These are phyloP conservation scores for Rhodeus uyekii DNA, from an alignment of 2,797 vertebrate genomes.

Conservation along the genomic window DNA sequence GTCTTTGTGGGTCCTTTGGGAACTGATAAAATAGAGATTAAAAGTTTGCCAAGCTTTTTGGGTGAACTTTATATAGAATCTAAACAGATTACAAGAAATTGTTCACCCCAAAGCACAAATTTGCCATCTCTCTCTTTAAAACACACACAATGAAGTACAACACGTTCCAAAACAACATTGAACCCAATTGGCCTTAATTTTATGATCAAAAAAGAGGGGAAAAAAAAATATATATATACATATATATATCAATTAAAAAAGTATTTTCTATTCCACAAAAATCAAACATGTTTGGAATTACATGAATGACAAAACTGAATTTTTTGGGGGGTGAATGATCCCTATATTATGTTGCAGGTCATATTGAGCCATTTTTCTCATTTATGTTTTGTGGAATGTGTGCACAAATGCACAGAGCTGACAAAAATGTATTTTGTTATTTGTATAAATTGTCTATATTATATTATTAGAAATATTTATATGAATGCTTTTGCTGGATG, in stretches of 20 bases:
- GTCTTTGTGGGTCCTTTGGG: not conserved
- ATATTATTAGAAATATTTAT: too few species aligned
- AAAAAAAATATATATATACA: too few species aligned
- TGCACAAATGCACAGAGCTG: too few species aligned
- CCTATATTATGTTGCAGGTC: not conserved
- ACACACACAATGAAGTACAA: not conserved
- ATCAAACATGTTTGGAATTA: not conserved
- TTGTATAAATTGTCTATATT: too few species aligned
- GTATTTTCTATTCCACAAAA: too few species aligned
- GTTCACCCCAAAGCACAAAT: not conserved
- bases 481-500: too few species aligned
- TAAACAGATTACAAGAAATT: not conserved
- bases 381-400: too few species aligned
- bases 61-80: too few species aligned
- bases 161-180: not conserved
- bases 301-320: not conserved
- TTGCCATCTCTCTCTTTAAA: too few species aligned
- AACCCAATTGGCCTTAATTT: not conserved
- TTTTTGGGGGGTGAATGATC: not conserved
- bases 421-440: too few species aligned
- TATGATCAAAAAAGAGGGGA: too few species aligned
- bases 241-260: too few species aligned
- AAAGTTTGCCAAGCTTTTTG: not conserved
- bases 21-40: conserved; percentile 4
- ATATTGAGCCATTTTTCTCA: not conserved